phyloP scores from a whole-genome alignment of 92 coral and sea anemone species.

The Pocillopora meandrina region DNA sequence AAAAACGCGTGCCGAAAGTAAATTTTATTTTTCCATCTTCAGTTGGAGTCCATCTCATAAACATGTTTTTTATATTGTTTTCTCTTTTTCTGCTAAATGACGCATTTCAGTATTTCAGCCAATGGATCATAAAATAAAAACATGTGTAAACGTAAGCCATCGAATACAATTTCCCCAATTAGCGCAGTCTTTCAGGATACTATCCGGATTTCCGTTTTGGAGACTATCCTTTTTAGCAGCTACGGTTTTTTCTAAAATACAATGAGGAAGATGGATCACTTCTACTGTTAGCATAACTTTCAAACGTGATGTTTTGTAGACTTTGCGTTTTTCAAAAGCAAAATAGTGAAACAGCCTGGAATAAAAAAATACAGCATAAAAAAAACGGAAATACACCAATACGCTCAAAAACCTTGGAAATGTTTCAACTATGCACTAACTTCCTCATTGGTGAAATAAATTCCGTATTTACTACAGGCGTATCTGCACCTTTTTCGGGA shows the following conservation, averaged over 20 bases:
- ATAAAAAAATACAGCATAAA: too few species aligned
- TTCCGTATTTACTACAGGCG: background rate
- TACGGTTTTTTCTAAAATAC: too few species aligned
- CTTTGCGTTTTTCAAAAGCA: background rate
- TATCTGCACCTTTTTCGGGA: background rate
- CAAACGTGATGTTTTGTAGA: background rate
- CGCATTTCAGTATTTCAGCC: background rate
- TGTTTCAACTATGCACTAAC: too few species aligned
- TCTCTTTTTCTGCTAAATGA: background rate
- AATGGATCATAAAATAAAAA: background rate
- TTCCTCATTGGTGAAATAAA: background rate
- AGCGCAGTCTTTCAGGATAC: background rate
- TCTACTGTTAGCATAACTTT: too few species aligned
- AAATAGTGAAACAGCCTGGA: too few species aligned
- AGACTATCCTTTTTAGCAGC: too few species aligned
- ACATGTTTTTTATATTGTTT: background rate
- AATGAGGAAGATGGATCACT: too few species aligned
- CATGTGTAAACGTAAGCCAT: slow-evolving; percentile 7
- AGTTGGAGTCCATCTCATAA: background rate
- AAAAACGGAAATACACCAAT: too few species aligned
- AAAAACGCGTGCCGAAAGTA: too few species aligned
- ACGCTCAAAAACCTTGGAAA: too few species aligned
- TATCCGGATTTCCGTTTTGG: slow-evolving; percentile 35
- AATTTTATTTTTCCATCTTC: background rate
- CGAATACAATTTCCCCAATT: background rate